phyloP scores from a whole-genome alignment of 2,797 vertebrate genomes.

The Darevskia nairensis region DNA sequence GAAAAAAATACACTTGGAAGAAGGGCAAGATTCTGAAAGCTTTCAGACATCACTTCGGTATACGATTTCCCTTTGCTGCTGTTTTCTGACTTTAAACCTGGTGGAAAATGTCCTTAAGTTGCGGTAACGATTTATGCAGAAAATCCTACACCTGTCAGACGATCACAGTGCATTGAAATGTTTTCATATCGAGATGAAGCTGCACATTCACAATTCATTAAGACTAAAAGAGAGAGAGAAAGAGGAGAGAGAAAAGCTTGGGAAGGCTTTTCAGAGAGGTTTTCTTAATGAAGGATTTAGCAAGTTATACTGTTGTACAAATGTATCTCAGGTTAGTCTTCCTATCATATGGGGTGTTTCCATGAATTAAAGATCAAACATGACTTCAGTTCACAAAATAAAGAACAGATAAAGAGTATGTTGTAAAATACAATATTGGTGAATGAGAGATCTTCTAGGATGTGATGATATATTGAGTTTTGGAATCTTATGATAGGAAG shows the following conservation, averaged over 20 bases:
- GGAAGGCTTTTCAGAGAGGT: conserved; percentile 78
- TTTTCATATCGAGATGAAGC: conserved; percentile 80
- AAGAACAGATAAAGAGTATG: conserved; percentile 50
- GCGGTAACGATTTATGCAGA: conserved; percentile 86
- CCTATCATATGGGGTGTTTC: conserved; percentile 85
- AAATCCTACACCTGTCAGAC: conserved; percentile 78
- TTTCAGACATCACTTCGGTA: conserved; percentile 76
- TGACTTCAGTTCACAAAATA: conserved; percentile 64
- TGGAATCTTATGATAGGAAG: conserved; percentile 80
- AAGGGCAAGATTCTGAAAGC: conserved; percentile 75
- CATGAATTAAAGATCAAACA: conserved; percentile 69
- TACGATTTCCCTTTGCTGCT: conserved; percentile 78
- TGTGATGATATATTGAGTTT: conserved; percentile 60
- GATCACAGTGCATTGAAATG: conserved; percentile 77
- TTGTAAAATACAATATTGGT: conserved; percentile 67
- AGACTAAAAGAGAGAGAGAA: conserved; percentile 65
- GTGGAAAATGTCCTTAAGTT: conserved; percentile 80
- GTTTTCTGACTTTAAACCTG: conserved; percentile 79
- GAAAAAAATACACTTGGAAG: conserved; percentile 73
- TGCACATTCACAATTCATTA: conserved; percentile 79
- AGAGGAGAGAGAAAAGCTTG: conserved; percentile 68
- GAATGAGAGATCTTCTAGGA: conserved; percentile 61
- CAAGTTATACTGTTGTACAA: conserved; percentile 86
- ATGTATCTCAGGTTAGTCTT: conserved; percentile 98
- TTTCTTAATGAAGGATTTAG: conserved; percentile 81